Evolutionary conservation across 2,113 vertebrate species (phyloP).

Genomic region (Lethenteron reissneri): DNA sequence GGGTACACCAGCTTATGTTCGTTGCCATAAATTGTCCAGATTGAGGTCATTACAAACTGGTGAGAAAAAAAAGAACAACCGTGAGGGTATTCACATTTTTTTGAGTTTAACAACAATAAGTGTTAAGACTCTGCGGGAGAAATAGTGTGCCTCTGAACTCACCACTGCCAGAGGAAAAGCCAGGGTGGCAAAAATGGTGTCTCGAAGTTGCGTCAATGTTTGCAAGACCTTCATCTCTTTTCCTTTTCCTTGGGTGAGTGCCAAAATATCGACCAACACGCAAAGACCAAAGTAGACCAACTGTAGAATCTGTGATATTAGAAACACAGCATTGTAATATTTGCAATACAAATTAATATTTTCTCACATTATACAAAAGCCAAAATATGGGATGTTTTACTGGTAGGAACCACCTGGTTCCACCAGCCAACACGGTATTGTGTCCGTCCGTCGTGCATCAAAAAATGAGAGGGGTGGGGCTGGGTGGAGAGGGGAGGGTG

Average conservation of each 20-base stretch:
- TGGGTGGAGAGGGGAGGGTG: no score
- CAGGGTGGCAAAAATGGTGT: not conserved
- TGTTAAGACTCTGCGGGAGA: no score
- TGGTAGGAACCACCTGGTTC: no score
- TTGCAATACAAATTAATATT: no score
- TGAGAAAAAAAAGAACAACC: not conserved
- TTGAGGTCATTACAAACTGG: not conserved
- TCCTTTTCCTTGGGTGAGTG: not conserved
- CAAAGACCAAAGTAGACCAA: conserved; percentile 1
- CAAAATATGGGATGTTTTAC: no score
- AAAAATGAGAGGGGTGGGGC: no score
- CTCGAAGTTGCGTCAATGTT: not conserved
- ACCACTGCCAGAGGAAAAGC: not conserved
- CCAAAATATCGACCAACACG: not conserved
- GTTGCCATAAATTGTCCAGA: not conserved
- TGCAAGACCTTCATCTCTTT: not conserved
- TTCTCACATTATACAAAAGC: no score
- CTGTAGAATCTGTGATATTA: not conserved
- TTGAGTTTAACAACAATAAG: no score
- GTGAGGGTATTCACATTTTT: not conserved
- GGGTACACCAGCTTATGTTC: conserved; percentile 3
- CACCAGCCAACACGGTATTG: no score
- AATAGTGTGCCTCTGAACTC: not conserved
- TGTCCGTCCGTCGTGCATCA: no score
- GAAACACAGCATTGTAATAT: no score